These are phyloP conservation scores for Australoheros facetus DNA, from an alignment of 2,797 vertebrate genomes.

Conservation along the genomic window DNA sequence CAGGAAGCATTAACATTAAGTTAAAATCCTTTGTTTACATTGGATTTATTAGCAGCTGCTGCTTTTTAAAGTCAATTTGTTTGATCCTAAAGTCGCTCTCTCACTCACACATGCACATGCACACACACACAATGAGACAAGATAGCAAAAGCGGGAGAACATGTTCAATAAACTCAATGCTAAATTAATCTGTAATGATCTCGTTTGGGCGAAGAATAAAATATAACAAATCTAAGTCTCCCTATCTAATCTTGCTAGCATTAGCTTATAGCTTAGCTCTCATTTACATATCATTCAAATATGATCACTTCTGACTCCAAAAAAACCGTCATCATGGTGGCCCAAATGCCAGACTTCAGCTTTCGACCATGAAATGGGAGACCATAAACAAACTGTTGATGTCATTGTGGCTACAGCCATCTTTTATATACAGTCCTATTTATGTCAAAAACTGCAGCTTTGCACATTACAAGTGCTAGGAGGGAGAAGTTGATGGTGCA, in stretches of 20 bases:
- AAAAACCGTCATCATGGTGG: background rate
- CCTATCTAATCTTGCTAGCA: background rate
- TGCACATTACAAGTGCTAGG: background rate
- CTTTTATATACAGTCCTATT: background rate
- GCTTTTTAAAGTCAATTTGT: background rate
- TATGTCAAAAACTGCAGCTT: background rate
- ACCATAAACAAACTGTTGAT: background rate
- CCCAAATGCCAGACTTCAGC: background rate
- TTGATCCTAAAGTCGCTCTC: fast-evolving
- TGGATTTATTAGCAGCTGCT: background rate
- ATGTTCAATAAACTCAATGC: conserved; percentile 5
- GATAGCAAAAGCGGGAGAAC: background rate
- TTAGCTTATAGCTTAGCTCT: background rate
- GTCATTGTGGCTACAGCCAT: background rate
- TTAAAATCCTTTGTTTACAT: background rate
- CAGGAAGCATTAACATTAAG: conserved; percentile 5
- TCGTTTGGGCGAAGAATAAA: background rate
- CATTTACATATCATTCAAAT: background rate
- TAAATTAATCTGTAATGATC: conserved; percentile 36
- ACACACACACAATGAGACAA: too few relatives aligned
- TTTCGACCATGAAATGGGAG: background rate
- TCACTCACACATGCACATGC: background rate
- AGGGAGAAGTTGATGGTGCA: background rate
- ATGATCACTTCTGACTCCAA: background rate
- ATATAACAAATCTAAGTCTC: background rate